Evolutionary conservation across 2,113 vertebrate species (phyloP).

Genomic region (Erinaceus europaeus): DNA sequence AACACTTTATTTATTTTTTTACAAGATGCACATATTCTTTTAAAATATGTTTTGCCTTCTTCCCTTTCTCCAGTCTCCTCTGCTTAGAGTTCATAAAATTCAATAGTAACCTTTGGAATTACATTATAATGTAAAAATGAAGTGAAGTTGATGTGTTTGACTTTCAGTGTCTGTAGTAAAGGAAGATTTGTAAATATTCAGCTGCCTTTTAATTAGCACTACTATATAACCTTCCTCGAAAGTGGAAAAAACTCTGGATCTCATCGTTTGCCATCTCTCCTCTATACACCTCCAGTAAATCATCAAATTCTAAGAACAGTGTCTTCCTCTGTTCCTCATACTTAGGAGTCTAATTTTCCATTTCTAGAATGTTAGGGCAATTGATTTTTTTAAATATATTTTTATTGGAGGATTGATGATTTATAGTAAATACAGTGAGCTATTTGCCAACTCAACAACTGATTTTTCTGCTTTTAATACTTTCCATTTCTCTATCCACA

Average conservation of each 20-base stretch:
- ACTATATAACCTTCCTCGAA: neutral
- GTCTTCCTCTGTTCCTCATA: neutral
- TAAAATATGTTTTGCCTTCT: too few relatives aligned
- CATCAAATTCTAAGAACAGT: neutral
- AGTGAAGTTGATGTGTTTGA: too few relatives aligned
- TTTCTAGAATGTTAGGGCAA: neutral
- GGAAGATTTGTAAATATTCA: neutral
- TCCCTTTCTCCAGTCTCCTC: too few relatives aligned
- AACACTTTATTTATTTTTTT: neutral
- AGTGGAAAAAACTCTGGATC: neutral
- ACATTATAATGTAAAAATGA: too few relatives aligned
- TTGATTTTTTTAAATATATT: neutral
- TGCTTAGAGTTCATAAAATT: too few relatives aligned
- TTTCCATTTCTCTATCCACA: neutral
- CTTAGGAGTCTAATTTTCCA: neutral
- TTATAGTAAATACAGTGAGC: too few relatives aligned
- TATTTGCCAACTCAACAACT: too few relatives aligned
- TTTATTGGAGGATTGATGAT: too few relatives aligned
- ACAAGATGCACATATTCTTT: too few relatives aligned
- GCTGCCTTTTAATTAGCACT: neutral
- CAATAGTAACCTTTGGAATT: too few relatives aligned
- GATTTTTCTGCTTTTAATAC: neutral
- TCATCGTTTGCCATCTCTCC: neutral
- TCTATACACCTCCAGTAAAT: neutral
- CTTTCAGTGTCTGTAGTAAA: neutral